Base-by-base conservation (phyloP, 1,140 invertebrate genomes). In the Cyclargus thomasi region DNA sequence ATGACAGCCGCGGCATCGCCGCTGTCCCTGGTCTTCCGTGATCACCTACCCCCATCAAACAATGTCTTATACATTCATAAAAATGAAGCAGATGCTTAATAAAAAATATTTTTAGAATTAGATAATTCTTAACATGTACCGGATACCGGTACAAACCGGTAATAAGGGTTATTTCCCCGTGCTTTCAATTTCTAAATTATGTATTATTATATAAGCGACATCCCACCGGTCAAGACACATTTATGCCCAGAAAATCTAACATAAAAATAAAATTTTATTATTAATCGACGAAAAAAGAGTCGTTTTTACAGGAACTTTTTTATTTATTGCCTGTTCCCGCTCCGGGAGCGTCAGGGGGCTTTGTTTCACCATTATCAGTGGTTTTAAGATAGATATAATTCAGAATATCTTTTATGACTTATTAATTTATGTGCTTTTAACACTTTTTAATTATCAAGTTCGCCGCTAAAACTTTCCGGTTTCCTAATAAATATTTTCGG, bases 311-410 rank as follows among this genome's bases (percentile, higher is more conserved):
- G 18, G 11, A 59, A 59, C 55, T 59, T 59, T 59, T 59, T 59
- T 59, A 59, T 59, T 59, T 59, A 59, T 59, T 59, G 18, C 55
- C 55, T 59, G 17, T 59, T 59, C 55, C 55, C 55, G 55, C 10
- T 59, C 18, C 18, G n/a, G 3, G 14, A 18, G 53, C 53, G 53
- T 20, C 53, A 20, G 55, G 55, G 55, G 55, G 55, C 55, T 20
- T 59, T 59, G 18, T 59, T 59, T 59, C 20, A 59, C 10, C 18
- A 59, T 59, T 59, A 59, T 59, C 55, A 59, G 55, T 59, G 17
- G 55, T 59, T 20, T 59, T 59, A 59, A 59, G 55, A 59, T 59
- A 59, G 55, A 59, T 59, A 59, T 59, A 59, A 59, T 59, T 59
- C 18, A 20, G 18, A 59, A 59, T 59, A 59, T 59, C 55, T 20